Evolutionary conservation across 2,888 invertebrate genomes (phyloP).

Genomic region (Cephonodes hylas): DNA sequence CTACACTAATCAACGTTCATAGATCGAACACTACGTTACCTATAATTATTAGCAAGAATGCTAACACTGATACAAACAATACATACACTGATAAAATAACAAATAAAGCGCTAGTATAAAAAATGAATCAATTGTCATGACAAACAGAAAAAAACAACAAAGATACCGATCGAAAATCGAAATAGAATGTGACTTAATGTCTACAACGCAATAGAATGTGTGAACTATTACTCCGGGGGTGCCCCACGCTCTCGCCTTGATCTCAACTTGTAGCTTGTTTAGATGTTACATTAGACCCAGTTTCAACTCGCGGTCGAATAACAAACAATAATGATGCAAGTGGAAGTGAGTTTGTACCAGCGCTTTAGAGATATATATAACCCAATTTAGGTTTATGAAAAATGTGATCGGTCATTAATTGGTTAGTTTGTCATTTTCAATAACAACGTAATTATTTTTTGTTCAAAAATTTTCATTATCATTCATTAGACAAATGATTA

Average conservation of each 20-base stretch:
- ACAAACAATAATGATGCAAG: not conserved
- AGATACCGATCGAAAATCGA: not conserved
- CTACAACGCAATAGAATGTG: not conserved
- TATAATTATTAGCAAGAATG: too few relatives aligned
- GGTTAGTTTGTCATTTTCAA: too few relatives aligned
- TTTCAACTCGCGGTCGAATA: not conserved
- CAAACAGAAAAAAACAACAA: not conserved
- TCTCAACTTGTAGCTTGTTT: slow-evolving; percentile 2
- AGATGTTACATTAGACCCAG: not conserved
- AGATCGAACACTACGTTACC: too few relatives aligned
- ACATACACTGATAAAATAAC: too few relatives aligned
- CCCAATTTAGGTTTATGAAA: not conserved
- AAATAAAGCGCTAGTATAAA: too few relatives aligned
- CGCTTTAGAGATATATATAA: not conserved
- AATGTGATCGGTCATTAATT: too few relatives aligned
- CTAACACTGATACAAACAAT: too few relatives aligned
- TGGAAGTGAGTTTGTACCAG: not conserved
- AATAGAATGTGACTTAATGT: not conserved
- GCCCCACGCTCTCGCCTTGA: not conserved
- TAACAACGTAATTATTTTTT: too few relatives aligned
- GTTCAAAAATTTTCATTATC: too few relatives aligned
- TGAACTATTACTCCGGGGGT: not conserved
- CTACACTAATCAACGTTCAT: too few relatives aligned
- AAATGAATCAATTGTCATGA: too few relatives aligned
- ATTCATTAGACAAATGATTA: too few relatives aligned